Percentiles rank a stretch among this genome's conserved stretches.
Evolutionary conservation across 2,888 invertebrate genomes (phyloP).

Genomic region (Tenthredo mesomela): DNA sequence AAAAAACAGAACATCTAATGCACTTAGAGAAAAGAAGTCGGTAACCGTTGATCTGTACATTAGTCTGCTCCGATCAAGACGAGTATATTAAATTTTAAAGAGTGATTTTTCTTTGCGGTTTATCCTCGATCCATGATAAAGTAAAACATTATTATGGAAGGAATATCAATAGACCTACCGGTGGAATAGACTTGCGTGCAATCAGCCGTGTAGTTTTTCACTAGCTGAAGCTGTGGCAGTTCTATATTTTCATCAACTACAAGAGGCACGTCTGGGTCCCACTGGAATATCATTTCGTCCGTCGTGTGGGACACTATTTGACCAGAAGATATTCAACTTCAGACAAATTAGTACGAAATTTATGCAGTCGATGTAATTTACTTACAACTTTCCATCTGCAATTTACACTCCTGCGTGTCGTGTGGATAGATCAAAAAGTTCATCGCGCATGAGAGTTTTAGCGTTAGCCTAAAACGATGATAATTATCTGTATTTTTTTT

Average conservation of each 20-base stretch:
- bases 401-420: slow-evolving; percentile 95
- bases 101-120: not conserved
- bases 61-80: not conserved
- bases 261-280: slow-evolving; percentile 94
- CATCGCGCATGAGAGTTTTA: slow-evolving; percentile 95
- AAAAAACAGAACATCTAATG: slow-evolving; percentile 17
- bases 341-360: not conserved
- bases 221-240: slow-evolving; percentile 92
- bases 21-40: not conserved
- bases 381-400: slow-evolving; percentile 97
- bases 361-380: slow-evolving; percentile 65
- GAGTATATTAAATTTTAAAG: not conserved
- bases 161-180: slow-evolving; percentile 78
- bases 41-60: not conserved
- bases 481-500: not conserved
- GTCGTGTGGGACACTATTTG: slow-evolving; percentile 94
- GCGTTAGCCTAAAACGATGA: slow-evolving; percentile 82
- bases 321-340: not conserved
- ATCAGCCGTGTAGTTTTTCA: slow-evolving; percentile 93
- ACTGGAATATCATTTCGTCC: slow-evolving; percentile 95
- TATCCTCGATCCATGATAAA: not conserved
- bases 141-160: not conserved
- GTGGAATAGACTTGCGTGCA: slow-evolving; percentile 96
- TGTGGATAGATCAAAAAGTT: slow-evolving; percentile 97
- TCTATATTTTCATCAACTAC: slow-evolving; percentile 95